A percentile compares a stretch with the other conserved stretches of the same genome.
Conservation (phyloP, 2,888 invertebrate species). For the Ommatoiulus sabulosus region DNA sequence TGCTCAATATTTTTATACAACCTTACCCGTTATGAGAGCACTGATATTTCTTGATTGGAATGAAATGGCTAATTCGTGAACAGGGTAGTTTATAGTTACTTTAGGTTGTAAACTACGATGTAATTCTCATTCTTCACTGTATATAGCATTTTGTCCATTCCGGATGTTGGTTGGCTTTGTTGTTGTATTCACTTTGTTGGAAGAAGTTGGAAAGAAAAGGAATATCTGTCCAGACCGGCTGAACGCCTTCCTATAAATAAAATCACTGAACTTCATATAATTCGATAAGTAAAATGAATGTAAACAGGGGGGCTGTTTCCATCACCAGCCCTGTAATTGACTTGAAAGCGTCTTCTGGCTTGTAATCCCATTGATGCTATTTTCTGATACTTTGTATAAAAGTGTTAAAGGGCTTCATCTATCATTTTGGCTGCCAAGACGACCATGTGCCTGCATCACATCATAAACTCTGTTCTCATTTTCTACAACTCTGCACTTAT, state of each 20-base stretch:
- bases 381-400: constrained; percentile 55
- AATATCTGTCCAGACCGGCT: constrained; percentile 30
- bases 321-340: constrained; percentile 51
- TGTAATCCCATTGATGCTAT: constrained; percentile 56
- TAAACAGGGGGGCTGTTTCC: constrained; percentile 53
- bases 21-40: not conserved
- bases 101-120: constrained; percentile 22
- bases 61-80: not conserved
- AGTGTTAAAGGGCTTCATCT: constrained; percentile 56
- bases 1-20: not conserved
- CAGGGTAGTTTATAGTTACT: not conserved
- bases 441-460: constrained; percentile 45
- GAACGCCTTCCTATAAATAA: constrained; percentile 50
- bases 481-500: constrained; percentile 47
- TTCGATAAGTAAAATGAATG: constrained; percentile 49
- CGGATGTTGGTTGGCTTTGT: constrained; percentile 25
- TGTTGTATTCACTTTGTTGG: not conserved
- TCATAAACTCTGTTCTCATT: constrained; percentile 44
- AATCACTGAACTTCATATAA: constrained; percentile 53
- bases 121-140: not conserved
- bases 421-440: constrained; percentile 52
- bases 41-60: not conserved
- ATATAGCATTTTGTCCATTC: not conserved
- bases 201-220: constrained; percentile 37
- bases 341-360: constrained; percentile 55